These are phyloP conservation scores for Armadillidium nasatum DNA, from an alignment of 1,140 invertebrate species.

Conservation along the genomic window DNA sequence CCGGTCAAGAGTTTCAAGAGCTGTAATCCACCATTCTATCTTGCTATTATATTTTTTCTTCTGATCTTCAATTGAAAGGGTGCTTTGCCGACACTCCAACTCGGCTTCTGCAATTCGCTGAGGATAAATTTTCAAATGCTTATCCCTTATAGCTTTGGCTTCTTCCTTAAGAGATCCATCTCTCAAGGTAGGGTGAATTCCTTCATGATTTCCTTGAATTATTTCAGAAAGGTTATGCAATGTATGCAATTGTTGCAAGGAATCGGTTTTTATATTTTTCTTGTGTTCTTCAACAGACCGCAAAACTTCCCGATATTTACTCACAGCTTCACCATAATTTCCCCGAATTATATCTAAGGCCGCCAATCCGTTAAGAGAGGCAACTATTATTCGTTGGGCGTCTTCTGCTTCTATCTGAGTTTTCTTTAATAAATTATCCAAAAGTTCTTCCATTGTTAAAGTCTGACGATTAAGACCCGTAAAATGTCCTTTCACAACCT, in stretches of 20 bases:
- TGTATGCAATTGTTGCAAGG: constrained; percentile 63
- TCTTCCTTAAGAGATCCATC: constrained; percentile 55
- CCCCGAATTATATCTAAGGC: constrained; percentile 59
- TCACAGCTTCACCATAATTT: constrained; percentile 56
- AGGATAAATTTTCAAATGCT: constrained; percentile 57
- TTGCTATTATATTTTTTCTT: constrained; percentile 22
- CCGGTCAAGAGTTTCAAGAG: constrained; percentile 46
- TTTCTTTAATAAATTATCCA: constrained; percentile 62
- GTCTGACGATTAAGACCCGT: constrained; percentile 57
- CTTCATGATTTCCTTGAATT: constrained; percentile 48
- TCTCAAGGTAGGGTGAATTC: constrained; percentile 54
- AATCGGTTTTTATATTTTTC: constrained; percentile 56
- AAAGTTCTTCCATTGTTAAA: constrained; percentile 64
- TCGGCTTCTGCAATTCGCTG: constrained; percentile 44
- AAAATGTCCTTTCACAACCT: constrained; percentile 57
- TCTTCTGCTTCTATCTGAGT: constrained; percentile 63
- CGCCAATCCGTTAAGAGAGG: constrained; percentile 63
- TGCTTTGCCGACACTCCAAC: constrained; percentile 36
- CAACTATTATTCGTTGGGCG: constrained; percentile 59
- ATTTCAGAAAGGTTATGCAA: constrained; percentile 62
- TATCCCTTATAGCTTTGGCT: constrained; percentile 55
- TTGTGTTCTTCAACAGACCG: constrained; percentile 56
- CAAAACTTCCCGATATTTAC: constrained; percentile 60
- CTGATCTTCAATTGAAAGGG: constrained; percentile 47
- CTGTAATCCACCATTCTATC: constrained; percentile 32